These are phyloP conservation scores for Crepidodera aurea DNA, from an alignment of 2,888 invertebrate species.

Conservation along the genomic window DNA sequence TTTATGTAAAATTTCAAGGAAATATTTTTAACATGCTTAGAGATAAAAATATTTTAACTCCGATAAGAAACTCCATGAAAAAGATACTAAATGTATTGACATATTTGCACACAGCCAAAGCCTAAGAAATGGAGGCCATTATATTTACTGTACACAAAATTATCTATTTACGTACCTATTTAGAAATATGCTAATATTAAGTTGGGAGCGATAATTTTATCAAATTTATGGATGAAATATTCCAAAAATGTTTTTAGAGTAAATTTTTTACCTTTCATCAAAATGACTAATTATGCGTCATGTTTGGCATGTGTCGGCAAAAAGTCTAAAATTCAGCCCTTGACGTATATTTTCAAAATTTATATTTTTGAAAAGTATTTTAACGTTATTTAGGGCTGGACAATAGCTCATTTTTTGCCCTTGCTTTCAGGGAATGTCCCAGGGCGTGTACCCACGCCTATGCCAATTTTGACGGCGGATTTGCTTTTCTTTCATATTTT, in stretches of 20 bases:
- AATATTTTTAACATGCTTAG: constrained; percentile 14
- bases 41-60: constrained; percentile 19
- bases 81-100: constrained; percentile 9
- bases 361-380: constrained; percentile 27
- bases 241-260: constrained; percentile 39
- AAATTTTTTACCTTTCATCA: constrained; percentile 48
- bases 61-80: constrained; percentile 24
- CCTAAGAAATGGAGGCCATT: constrained; percentile 44
- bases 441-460: constrained; percentile 26
- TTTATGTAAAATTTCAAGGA: constrained; percentile 7
- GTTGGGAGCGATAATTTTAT: constrained; percentile 47
- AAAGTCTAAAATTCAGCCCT: constrained; percentile 43
- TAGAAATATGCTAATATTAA: constrained; percentile 57
- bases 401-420: constrained; percentile 38
- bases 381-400: constrained; percentile 38
- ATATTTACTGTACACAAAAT: constrained; percentile 37
- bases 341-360: constrained; percentile 37
- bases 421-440: constrained; percentile 21
- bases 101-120: constrained; percentile 49
- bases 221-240: constrained; percentile 35
- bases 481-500: constrained; percentile 29
- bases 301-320: constrained; percentile 50
- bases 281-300: constrained; percentile 45
- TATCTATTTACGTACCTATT: constrained; percentile 39
- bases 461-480: constrained; percentile 33